Base-by-base conservation (phyloP, 2,113 vertebrate species). In the Muntiacus muntjak region DNA sequence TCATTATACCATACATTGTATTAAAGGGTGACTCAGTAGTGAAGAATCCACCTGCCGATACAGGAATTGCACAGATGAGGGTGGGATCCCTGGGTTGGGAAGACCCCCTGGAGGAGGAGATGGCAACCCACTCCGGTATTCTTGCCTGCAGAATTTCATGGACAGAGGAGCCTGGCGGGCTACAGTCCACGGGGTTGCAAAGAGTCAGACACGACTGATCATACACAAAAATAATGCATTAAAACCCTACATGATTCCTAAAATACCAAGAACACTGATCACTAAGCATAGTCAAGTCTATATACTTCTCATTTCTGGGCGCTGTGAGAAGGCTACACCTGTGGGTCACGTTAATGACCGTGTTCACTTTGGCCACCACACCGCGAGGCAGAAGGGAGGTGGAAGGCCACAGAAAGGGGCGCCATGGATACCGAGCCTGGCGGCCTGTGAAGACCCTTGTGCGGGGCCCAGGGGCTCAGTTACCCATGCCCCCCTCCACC, bases 391-490 rank as follows among this genome's bases (percentile, higher is more conserved):
- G 47, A 26, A 16, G 26, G 9, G 21, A 67, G 12, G 13, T 1
- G 1, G 2, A 23, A 2, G 78, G n/a, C 30, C 82, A 13, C 40
- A 58, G 25, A 82, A 95, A 50, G 71, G 0, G 10, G 67, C 33
- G 13, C 17, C 15, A 7, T 3, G 1, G 5, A 60, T 3, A 28
- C 43, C 23, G 10, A 2, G 14, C 15, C 52, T 52, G 52, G 6
- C 1, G 2, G 11, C 36, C 71, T 25, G 28, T 26, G 16, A 82
- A 57, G 54, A n/a, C 28, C 15, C 26, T 54, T 36, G 58, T 67
- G 19, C 12, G 14, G 45, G 30, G 26, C 50, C 33, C 23, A 36
- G 57, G 54, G 33, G 55, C 74, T 71, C 45, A 21, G 33, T 52
- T 15, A 79, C 7, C 50, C 60, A 7, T 2, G 43, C 7, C 43